Evolutionary conservation across 2,888 invertebrate genomes (phyloP).

Genomic region (Omphaloscelis lunosa): DNA sequence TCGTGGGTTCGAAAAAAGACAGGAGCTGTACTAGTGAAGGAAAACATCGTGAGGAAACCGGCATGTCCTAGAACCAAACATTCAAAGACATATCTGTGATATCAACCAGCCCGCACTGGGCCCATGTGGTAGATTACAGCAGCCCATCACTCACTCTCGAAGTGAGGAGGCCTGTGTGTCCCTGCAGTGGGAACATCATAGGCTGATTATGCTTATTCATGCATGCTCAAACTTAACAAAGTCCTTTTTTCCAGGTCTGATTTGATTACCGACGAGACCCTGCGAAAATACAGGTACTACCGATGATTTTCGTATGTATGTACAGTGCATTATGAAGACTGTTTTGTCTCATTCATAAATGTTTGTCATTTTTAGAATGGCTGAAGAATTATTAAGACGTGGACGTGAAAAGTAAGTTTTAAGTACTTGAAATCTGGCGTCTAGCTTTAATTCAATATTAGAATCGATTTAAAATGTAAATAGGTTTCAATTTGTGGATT

Average conservation of each 20-base stretch:
- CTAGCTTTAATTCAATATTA: neutral
- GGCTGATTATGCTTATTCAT: no score
- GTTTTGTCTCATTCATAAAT: neutral
- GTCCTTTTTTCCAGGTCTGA: conserved; percentile 61
- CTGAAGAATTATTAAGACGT: conserved; percentile 65
- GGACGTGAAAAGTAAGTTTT: conserved; percentile 71
- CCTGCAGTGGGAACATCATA: no score
- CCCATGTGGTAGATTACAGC: no score
- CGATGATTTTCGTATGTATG: neutral
- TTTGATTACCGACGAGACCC: conserved; percentile 75
- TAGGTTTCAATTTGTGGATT: neutral
- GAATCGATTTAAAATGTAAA: neutral
- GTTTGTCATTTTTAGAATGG: conserved; percentile 68
- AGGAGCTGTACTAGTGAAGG: no score
- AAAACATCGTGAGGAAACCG: no score
- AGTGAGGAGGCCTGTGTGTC: no score
- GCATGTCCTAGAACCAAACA: no score
- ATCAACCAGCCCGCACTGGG: no score
- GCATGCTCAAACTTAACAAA: neutral
- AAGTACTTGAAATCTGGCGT: neutral
- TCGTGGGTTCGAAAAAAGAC: no score
- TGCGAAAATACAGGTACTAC: conserved; percentile 75
- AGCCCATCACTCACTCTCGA: no score
- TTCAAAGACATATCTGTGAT: no score
- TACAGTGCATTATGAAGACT: neutral